Evolutionary conservation across 2,888 invertebrate species (phyloP).

Genomic region (Psococerastis gibbosa): DNA sequence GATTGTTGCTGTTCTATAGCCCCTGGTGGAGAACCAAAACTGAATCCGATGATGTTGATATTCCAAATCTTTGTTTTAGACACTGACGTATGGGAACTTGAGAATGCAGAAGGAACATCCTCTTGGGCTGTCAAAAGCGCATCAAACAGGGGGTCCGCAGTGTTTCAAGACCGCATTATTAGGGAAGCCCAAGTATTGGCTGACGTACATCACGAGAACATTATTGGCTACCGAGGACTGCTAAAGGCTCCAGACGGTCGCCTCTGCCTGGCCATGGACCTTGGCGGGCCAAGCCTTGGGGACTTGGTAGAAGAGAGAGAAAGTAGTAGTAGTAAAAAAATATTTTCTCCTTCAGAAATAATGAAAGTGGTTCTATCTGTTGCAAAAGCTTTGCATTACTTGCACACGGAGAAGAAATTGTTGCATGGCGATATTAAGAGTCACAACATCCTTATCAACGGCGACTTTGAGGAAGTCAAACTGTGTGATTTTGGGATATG

Average conservation of each 20-base stretch:
- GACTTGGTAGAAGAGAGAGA: conserved; percentile 49
- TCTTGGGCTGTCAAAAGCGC: conserved; percentile 76
- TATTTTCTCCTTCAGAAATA: conserved; percentile 41
- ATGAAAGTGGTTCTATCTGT: conserved; percentile 46
- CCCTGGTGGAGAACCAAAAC: no score
- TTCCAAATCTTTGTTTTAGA: conserved; percentile 37
- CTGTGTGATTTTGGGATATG: conserved; percentile 75
- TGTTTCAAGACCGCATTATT: conserved; percentile 36
- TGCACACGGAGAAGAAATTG: conserved; percentile 49
- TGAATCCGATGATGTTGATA: no score
- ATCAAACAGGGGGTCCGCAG: conserved; percentile 27
- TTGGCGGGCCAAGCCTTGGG: conserved; percentile 49
- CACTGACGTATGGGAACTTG: conserved; percentile 56
- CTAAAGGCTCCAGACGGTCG: conserved; percentile 32
- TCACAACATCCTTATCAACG: conserved; percentile 56
- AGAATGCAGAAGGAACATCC: conserved; percentile 43
- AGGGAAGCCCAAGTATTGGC: conserved; percentile 52
- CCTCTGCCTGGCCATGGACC: conserved; percentile 55
- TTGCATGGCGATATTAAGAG: conserved; percentile 75
- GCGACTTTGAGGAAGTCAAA: conserved; percentile 51
- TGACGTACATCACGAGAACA: conserved; percentile 55
- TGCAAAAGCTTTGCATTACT: conserved; percentile 50
- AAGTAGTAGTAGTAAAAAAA: conserved; percentile 34
- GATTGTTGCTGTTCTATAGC: no score
- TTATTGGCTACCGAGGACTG: conserved; percentile 52